Percentiles rank a stretch among this genome's conserved stretches.
phyloP scores from a whole-genome alignment of 2,888 invertebrate genomes.

The Drosophila cracens region DNA sequence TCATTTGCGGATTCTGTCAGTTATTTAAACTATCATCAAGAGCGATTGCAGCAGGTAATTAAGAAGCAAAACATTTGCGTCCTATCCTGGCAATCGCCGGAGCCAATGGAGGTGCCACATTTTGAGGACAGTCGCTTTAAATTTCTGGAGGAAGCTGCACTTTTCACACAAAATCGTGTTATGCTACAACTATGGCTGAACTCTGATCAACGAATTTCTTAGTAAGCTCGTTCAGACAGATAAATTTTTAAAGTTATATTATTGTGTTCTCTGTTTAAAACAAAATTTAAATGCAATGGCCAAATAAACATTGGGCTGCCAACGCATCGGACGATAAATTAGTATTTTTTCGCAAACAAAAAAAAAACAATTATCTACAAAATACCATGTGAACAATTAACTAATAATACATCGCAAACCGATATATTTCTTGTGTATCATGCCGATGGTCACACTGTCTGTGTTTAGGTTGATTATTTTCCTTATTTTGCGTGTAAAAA shows the following conservation, averaged over 20 bases:
- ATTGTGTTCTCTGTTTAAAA: constrained; percentile 51
- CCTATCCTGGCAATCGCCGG: constrained; percentile 33
- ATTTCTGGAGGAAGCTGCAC: constrained; percentile 55
- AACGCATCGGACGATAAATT: constrained; percentile 25
- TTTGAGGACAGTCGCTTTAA: constrained; percentile 54
- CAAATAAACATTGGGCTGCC: constrained; percentile 32
- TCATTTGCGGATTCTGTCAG: constrained; percentile 36
- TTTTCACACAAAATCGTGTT: constrained; percentile 58
- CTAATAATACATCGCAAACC: constrained; percentile 4
- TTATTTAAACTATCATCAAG: constrained; percentile 54
- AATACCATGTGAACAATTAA: constrained; percentile 14
- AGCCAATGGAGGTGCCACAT: constrained; percentile 38
- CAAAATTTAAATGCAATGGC: constrained; percentile 45
- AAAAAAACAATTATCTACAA: background rate
- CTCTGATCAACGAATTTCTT: constrained; percentile 50
- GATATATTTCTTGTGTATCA: constrained; percentile 17
- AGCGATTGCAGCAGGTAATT: constrained; percentile 43
- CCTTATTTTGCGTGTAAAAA: constrained; percentile 57
- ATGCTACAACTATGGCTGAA: constrained; percentile 62
- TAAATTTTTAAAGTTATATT: constrained; percentile 60
- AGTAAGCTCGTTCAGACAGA: constrained; percentile 43
- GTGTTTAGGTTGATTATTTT: constrained; percentile 60
- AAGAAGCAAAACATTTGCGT: constrained; percentile 41
- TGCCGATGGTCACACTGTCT: constrained; percentile 44
- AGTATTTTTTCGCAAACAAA: constrained; percentile 14